Base-by-base conservation (phyloP, 2,113 vertebrate species). In the Silurus meridionalis region DNA sequence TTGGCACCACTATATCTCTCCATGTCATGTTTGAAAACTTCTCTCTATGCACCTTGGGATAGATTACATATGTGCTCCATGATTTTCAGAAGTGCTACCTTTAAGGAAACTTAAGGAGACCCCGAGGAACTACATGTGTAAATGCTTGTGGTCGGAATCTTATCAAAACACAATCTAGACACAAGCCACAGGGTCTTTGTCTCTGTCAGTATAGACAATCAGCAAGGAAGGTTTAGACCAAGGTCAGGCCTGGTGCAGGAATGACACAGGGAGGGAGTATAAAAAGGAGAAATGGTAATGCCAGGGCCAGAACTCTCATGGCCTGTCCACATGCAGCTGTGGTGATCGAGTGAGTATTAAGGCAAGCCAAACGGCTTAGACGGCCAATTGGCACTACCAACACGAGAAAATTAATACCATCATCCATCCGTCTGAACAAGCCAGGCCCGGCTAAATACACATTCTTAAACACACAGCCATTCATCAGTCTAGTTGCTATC, bases 371-470 rank as follows among this genome's bases (percentile, higher is more conserved):
- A 61, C 6, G 57, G 74, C 80, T 80, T 5, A 83, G 81, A 53
- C 80, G 37, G 86, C 88, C 85, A 85, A 72, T 81, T 63, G 83
- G 80, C 82, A 82, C 86, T 85, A 87, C 85, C 81, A 90, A 83
- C 78, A 81, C 19, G 63, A 88, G 84, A 89, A 90, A 90, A 88
- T 88, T 53, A 89, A 88, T 88, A 83, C 84, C 81, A 88, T 72
- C 84, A 87, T 77, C 71, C 79, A 89, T 80, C 69, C 84, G 83
- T 71, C 74, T 74, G 57, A 87, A 86, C 84, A 85, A 84, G 83
- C 69, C 55, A 83, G 23, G 52, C 61, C 64, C 72, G 85, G 85
- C 87, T 85, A 87, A 88, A 87, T 74, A 85, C 82, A 88, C 71
- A 83, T 48, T 61, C 81, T 84, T 86, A 82, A 80, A 82, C 82